Base-by-base conservation (phyloP, 2,797 vertebrate genomes). In the Sphenopsis melanotis region DNA sequence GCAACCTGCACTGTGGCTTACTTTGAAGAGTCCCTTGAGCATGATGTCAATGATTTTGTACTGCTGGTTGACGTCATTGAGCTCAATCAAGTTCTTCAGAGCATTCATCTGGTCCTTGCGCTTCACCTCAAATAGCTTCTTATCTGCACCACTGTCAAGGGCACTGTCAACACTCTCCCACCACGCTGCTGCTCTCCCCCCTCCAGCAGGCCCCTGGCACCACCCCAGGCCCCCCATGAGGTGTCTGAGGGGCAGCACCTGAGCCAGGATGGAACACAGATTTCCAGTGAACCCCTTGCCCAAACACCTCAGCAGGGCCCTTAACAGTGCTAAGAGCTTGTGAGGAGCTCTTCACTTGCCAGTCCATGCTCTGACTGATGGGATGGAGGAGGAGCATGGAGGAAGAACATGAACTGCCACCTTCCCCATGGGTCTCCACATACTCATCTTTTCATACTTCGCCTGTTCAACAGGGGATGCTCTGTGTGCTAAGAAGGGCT, bases 1-100 rank as follows among this genome's bases (percentile, higher is more conserved):
- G 23, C 2, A 2, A 56, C 50, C 57, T 2, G 1, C 2, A 14
- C 47, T 34, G 29, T 32, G 20, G 57, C 68, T 98, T 75, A 98
- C 99, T 99, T 99, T 99, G 94, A 99, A 99, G 64, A 99, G 98
- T 24, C 99, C 99, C 97, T 99, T 99, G 84, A 99, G 98, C 99
- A 99, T 99, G 98, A 99, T 99, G 95, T 99, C 99, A 24, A 99
- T 99, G 97, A 99, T 99, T 98, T 99, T 99, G 98, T 99, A 99
- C 96, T 99, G 99, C 97, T 99, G 99, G 98, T 99, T 99, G 95
- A 99, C 95, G 63, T 99, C 99, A 1, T 99, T 99, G 88, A 99
- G 98, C 97, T 99, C 99, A 1, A 99, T 99, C 91, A 99, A 98
- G 82, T 99, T 99, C 98, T 99, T 99, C 65, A 99, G 98, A 0